Conservation (phyloP, 1,140 invertebrate species). For the Nomia melanderi region DNA sequence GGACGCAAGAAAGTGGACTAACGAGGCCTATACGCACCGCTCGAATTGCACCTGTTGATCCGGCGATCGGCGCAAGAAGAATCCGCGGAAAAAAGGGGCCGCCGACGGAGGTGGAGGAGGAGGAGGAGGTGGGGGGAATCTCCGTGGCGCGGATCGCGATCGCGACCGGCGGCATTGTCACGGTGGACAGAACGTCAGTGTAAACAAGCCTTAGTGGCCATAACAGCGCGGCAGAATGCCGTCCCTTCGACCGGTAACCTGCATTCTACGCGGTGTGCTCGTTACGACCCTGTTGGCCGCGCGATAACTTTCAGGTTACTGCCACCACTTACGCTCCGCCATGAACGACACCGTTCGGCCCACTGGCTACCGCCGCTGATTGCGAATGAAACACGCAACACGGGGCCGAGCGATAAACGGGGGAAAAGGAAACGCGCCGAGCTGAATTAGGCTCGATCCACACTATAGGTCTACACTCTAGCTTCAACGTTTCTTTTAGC, state of each 20-base stretch:
- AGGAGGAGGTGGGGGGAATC: not conserved
- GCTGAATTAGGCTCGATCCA: no score
- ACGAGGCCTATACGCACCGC: no score
- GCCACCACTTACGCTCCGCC: constrained; percentile 67
- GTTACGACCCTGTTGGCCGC: constrained; percentile 71
- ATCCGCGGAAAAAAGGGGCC: no score
- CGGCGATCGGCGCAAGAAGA: no score
- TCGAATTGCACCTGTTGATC: no score
- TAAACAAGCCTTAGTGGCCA: constrained; percentile 73
- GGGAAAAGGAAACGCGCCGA: constrained; percentile 15
- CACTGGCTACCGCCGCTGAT: constrained; percentile 50
- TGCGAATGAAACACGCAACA: constrained; percentile 54
- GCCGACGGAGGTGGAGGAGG: no score
- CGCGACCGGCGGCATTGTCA: constrained; percentile 20
- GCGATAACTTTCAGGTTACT: constrained; percentile 73
- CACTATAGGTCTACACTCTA: no score
- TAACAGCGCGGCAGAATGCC: constrained; percentile 68
- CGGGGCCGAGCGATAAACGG: constrained; percentile 31
- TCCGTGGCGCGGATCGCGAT: constrained; percentile 1
- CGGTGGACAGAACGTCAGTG: constrained; percentile 64
- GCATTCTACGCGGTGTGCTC: constrained; percentile 62
- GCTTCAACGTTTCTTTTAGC: no score
- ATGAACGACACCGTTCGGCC: constrained; percentile 53
- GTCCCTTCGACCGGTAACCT: constrained; percentile 71
- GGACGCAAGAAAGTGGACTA: no score